A percentile compares a stretch with the other conserved stretches of the same genome.
Conservation (phyloP, 2,888 invertebrate genomes). For the Dicranocentrus wangi region DNA sequence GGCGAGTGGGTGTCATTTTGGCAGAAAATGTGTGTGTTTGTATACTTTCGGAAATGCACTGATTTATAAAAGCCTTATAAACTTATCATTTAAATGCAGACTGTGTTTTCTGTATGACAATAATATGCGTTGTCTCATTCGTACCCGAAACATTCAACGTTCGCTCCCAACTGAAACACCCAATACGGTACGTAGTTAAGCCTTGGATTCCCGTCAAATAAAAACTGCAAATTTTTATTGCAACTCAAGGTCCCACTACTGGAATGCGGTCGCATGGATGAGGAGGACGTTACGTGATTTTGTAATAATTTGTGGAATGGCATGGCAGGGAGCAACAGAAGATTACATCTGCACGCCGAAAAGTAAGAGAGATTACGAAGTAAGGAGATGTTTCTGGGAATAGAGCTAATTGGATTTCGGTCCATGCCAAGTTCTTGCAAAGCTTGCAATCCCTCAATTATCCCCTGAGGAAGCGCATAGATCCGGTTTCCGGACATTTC, state of each 20-base stretch:
- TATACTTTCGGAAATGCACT: too few species aligned
- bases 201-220: slow-evolving; percentile 70
- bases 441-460: slow-evolving; percentile 59
- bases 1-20: too few species aligned
- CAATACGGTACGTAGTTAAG: slow-evolving; percentile 71
- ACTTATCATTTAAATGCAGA: too few species aligned
- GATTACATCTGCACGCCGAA: slow-evolving; percentile 70
- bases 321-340: slow-evolving; percentile 66
- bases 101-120: too few species aligned
- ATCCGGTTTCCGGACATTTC: slow-evolving; percentile 69
- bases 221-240: slow-evolving; percentile 63
- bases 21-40: too few species aligned
- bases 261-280: slow-evolving; percentile 15
- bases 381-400: slow-evolving; percentile 63
- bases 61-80: too few species aligned
- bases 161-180: slow-evolving; percentile 65
- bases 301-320: slow-evolving; percentile 64
- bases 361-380: slow-evolving; percentile 64
- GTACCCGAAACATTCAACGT: slow-evolving; percentile 68
- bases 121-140: too few species aligned
- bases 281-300: neutral
- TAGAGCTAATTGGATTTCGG: slow-evolving; percentile 66
- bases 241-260: neutral
- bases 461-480: slow-evolving; percentile 44
- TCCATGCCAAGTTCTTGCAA: slow-evolving; percentile 70